A percentile compares a stretch with the other conserved stretches of the same genome.
Evolutionary conservation across 2,113 vertebrate genomes (phyloP).

Genomic region (Megaleporinus macrocephalus): DNA sequence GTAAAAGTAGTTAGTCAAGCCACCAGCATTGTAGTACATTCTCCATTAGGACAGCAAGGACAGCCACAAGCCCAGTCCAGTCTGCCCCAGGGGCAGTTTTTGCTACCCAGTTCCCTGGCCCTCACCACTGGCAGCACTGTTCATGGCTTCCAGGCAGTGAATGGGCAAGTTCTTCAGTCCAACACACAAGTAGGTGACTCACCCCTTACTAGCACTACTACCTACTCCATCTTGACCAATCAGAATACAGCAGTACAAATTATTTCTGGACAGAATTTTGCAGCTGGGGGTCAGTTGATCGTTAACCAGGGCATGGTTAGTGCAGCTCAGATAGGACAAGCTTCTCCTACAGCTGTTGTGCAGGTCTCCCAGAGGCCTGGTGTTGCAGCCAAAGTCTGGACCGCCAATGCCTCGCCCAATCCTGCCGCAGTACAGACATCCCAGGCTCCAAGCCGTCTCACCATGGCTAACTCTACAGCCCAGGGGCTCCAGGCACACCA

Average conservation of each 20-base stretch:
- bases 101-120: slow-evolving; percentile 87
- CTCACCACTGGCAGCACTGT: slow-evolving; percentile 82
- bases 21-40: slow-evolving; percentile 71
- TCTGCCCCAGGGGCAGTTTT: slow-evolving; percentile 85
- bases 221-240: slow-evolving; percentile 86
- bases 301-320: slow-evolving; percentile 83
- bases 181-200: slow-evolving; percentile 77
- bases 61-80: slow-evolving; percentile 78
- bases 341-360: slow-evolving; percentile 76
- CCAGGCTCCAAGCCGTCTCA: slow-evolving; percentile 78
- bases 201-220: slow-evolving; percentile 82
- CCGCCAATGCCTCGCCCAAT: slow-evolving; percentile 53
- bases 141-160: slow-evolving; percentile 87
- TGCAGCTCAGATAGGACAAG: slow-evolving; percentile 79
- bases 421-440: slow-evolving; percentile 74
- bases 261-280: slow-evolving; percentile 88
- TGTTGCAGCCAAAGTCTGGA: slow-evolving; percentile 78
- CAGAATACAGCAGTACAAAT: slow-evolving; percentile 89
- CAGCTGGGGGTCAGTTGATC: slow-evolving; percentile 87
- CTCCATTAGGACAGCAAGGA: slow-evolving; percentile 79
- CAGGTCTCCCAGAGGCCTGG: slow-evolving; percentile 83
- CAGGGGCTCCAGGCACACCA: slow-evolving; percentile 79
- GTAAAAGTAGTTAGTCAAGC: slow-evolving; percentile 77
- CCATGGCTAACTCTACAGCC: slow-evolving; percentile 83
- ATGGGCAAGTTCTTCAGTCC: slow-evolving; percentile 84